phyloP scores from a whole-genome alignment of 2,888 invertebrate genomes.

The Spisula subtruncata region DNA sequence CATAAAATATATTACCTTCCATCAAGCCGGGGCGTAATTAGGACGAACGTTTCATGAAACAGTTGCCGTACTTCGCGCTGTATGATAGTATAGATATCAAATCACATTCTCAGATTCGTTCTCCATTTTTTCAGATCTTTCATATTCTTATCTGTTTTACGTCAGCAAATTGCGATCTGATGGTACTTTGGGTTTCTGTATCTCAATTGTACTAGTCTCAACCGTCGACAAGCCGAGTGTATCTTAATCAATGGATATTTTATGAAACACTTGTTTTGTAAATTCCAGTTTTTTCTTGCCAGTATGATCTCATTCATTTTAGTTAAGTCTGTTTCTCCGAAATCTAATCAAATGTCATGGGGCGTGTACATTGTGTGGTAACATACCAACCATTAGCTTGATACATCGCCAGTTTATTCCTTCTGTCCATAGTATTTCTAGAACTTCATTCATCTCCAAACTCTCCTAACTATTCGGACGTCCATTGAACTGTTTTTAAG shows the following conservation, averaged over 20 bases:
- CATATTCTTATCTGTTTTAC: constrained; percentile 15
- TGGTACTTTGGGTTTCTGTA: not conserved
- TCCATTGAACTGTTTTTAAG: not conserved
- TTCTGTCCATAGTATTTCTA: not conserved
- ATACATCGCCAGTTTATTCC: not conserved
- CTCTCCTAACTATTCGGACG: not conserved
- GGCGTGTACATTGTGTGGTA: no score
- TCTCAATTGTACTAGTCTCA: not conserved
- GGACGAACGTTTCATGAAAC: not conserved
- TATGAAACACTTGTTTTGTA: constrained; percentile 44
- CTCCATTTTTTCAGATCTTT: not conserved
- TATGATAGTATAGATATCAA: not conserved
- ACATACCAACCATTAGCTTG: not conserved
- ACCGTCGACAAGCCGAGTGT: not conserved
- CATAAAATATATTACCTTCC: not conserved
- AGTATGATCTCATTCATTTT: constrained; percentile 31
- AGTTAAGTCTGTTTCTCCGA: not conserved
- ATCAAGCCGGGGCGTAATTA: not conserved
- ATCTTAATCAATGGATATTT: constrained; percentile 21
- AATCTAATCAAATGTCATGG: no score
- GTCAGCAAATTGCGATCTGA: not conserved
- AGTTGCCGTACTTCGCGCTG: not conserved
- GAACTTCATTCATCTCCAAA: not conserved
- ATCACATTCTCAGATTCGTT: not conserved
- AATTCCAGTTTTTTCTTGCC: no score